Evolutionary conservation across 2,113 vertebrate species (phyloP), one percentile per base, ranked within the genome.

Genomic region (Pogonocichla stellata): DNA sequence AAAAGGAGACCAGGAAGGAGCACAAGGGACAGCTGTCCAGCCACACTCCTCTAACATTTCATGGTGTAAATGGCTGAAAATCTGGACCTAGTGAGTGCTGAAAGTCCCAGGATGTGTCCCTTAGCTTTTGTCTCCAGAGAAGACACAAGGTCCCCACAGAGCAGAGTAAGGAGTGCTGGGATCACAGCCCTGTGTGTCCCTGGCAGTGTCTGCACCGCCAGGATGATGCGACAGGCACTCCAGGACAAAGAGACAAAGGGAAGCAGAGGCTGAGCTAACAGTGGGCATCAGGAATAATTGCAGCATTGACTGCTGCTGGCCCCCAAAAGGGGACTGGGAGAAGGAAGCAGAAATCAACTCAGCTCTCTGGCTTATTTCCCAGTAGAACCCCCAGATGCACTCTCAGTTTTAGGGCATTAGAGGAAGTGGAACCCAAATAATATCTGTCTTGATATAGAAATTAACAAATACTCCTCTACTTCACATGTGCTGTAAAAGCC

Each of bases 301-400:
- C 69, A 91, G 42, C 45, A 50, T 6, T 80, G 58, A 23, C 67
- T 53, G 51, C 65, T 84, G 69, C 29, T 91, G 64, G 56, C 74
- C 38, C 38, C 56, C 33, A 42, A 14, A 89, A 81, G 47, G 19
- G 7, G 8, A 19, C 50, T 87, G 86, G 64, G 36, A 72, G 43
- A 84, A 89, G 47, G 40, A 57, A 95, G 53, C 40, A 54, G 25
- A 75, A 85, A 92, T 75, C 40, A 33, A 22, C 65, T 92, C 78
- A 31, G 47, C 33, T 66, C 51, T 78, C 58, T 60, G 34, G 22
- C 29, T 42, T 13, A 71, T 91, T 94, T 89, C 73, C 69, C 80
- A 79, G 4, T 5, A 40, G 33, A 24, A 75, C 33, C 26, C 42
- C 23, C 33, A 74, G 51, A 14, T 34, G 28, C 51, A 51, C 6